phyloP scores from a whole-genome alignment of 2,888 invertebrate species.

The Napeogenes inachia region DNA sequence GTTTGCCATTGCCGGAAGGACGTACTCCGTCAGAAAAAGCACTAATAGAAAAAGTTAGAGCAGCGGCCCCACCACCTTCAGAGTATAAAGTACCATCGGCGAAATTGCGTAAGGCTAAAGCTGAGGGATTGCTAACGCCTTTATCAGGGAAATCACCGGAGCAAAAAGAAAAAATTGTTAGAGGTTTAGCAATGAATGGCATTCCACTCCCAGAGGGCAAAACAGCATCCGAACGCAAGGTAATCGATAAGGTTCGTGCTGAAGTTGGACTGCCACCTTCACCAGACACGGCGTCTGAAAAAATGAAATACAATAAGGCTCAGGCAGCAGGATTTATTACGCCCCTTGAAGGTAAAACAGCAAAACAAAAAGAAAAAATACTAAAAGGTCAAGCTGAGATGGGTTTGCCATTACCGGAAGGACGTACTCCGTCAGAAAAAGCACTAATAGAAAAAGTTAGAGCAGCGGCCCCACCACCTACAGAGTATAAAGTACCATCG shows the following conservation, averaged over 20 bases:
- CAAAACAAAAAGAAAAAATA: conserved; percentile 29
- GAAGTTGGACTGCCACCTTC: conserved; percentile 32
- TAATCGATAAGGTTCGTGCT: conserved; percentile 33
- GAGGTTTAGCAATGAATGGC: conserved; percentile 24
- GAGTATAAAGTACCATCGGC: conserved; percentile 23
- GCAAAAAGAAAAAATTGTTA: conserved; percentile 35
- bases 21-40: conserved; percentile 39
- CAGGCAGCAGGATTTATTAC: conserved; percentile 25
- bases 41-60: conserved; percentile 30
- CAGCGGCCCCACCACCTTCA: conserved; percentile 11
- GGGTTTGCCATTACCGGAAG: conserved; percentile 27
- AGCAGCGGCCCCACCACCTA: no score
- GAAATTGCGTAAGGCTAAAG: conserved; percentile 26
- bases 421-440: conserved; percentile 31
- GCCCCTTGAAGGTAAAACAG: conserved; percentile 29
- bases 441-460: no score
- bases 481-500: no score
- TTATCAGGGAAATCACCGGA: conserved; percentile 34
- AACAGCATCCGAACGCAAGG: conserved; percentile 33
- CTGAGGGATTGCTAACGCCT: conserved; percentile 32
- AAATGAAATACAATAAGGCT: conserved; percentile 24
- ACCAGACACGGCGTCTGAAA: conserved; percentile 22
- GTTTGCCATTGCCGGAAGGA: conserved; percentile 36
- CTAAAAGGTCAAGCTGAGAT: conserved; percentile 22
- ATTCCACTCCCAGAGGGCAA: conserved; percentile 33